Percentiles rank a stretch among this genome's conserved stretches.
Conservation (phyloP, 2,888 invertebrate species). For the Trissolcus japonicus region DNA sequence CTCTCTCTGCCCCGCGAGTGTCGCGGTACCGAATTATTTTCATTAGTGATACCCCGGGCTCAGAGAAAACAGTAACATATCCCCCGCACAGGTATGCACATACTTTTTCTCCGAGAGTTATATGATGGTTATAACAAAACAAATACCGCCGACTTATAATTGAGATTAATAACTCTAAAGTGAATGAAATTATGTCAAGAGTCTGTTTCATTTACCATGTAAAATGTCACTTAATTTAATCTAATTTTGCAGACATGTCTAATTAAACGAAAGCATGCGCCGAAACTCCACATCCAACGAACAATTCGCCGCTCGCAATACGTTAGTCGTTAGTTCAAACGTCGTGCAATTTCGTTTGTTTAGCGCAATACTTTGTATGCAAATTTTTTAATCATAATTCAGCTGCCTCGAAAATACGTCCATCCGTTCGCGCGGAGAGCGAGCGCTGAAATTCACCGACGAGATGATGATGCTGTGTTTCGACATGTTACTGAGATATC, state of each 20-base stretch:
- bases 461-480: too few relatives aligned
- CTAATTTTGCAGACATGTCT: constrained; percentile 44
- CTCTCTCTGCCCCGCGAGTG: background rate
- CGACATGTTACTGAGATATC: too few relatives aligned
- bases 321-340: constrained; percentile 12
- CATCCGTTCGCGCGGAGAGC: too few relatives aligned
- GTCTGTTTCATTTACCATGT: constrained; percentile 32
- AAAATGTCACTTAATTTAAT: constrained; percentile 51
- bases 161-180: constrained; percentile 28
- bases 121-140: background rate
- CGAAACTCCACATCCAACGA: background rate
- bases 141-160: constrained; percentile 18
- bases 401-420: background rate
- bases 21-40: background rate
- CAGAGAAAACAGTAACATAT: background rate
- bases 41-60: too few relatives aligned
- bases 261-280: constrained; percentile 36
- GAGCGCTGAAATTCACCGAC: too few relatives aligned
- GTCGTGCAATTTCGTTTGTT: constrained; percentile 16
- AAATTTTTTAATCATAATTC: constrained; percentile 16
- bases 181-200: constrained; percentile 32
- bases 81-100: constrained; percentile 1
- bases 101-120: background rate
- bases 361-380: background rate
- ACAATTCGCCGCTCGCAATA: constrained; percentile 25